Evolutionary conservation across 2,113 vertebrate genomes (phyloP).

Genomic region (Mohoua ochrocephala): DNA sequence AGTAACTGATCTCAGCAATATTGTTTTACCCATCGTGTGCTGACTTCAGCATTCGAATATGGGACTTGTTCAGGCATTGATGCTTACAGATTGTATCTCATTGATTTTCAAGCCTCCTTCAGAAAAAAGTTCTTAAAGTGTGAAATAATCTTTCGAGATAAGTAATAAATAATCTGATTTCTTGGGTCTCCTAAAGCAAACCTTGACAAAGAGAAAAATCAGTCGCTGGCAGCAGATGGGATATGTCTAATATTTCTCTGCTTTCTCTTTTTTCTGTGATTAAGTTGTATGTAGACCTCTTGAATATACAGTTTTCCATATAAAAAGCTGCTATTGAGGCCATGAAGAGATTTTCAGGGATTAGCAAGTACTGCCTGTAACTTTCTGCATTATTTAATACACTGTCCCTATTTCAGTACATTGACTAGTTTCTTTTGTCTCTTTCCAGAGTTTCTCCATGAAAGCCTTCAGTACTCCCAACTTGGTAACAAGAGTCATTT

Average conservation of each 20-base stretch:
- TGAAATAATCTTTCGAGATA: neutral
- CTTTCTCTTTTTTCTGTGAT: neutral
- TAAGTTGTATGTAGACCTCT: neutral
- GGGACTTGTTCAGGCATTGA: neutral
- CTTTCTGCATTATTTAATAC: neutral
- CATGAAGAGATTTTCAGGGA: slow-evolving; percentile 36
- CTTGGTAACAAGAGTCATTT: slow-evolving; percentile 12
- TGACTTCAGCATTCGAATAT: neutral
- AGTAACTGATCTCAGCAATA: neutral
- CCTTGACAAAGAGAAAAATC: neutral
- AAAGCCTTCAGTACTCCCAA: neutral
- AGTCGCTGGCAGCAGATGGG: neutral
- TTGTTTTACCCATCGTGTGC: neutral
- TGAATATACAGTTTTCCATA: slow-evolving; percentile 17
- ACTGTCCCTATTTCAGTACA: neutral
- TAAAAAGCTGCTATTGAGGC: slow-evolving; percentile 15
- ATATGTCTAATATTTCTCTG: neutral
- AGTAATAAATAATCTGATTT: neutral
- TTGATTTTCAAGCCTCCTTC: neutral
- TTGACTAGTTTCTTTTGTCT: slow-evolving; percentile 5
- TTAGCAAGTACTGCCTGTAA: neutral
- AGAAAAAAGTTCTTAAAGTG: neutral
- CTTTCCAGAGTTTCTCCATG: slow-evolving; percentile 22
- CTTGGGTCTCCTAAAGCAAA: neutral
- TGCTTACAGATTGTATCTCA: neutral